Evolutionary conservation across 1,140 invertebrate genomes (phyloP), one percentile per base, ranked within the genome.

Genomic region (Protaetia brevitarsis): DNA sequence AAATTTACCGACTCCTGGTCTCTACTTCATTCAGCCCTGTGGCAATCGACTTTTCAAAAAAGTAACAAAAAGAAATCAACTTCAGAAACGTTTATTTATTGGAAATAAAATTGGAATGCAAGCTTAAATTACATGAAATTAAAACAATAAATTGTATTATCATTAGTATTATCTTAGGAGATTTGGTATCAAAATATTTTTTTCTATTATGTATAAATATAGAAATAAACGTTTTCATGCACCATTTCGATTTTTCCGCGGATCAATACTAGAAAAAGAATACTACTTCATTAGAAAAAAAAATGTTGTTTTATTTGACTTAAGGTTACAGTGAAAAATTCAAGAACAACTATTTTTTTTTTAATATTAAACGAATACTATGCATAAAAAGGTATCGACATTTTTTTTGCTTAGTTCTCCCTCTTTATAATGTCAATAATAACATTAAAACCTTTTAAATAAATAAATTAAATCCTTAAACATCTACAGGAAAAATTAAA

Each of bases 381-480:
- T n/a, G n/a, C n/a, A 23, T 8, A 6, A 7, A 3, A 58, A 58
- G 56, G 21, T 26, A 58, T 58, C 56, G 13, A 19, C 41, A 45
- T 45, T 45, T 19, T 19, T 19, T 45, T 45, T 45, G n/a, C n/a
- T n/a, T n/a, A n/a, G n/a, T n/a, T n/a, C n/a, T n/a, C n/a, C n/a
- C n/a, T n/a, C n/a, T n/a, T n/a, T n/a, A n/a, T 8, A n/a, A 58
- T 28, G 56, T 28, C n/a, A 7, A 34, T 26, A 58, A 58, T 58
- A 28, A 58, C 3, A 58, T 3, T 30, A 27, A 10, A 29, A 58
- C 26, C n/a, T n/a, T 58, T 58, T 58, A 58, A 58, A 58, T 58
- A 58, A 58, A 58, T 58, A 58, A 58, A 58, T 34, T 58, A 58
- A 1, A 10, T 58, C 56, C 26, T 28, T 28, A 58, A 58, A 58